Evolutionary conservation across 2,888 invertebrate species (phyloP).

Genomic region (Scaptomyza reducta): DNA sequence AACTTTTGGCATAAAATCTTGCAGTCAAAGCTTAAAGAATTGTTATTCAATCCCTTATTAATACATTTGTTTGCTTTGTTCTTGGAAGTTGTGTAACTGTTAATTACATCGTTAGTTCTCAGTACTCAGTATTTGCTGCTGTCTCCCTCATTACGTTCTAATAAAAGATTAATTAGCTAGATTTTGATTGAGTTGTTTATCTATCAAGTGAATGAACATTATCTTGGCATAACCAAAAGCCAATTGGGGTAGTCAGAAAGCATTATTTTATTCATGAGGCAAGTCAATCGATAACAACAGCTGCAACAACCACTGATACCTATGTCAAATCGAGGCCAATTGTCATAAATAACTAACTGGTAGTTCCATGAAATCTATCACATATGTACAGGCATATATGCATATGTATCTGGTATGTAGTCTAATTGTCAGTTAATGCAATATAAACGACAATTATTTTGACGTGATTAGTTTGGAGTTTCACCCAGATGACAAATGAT

Average conservation of each 20-base stretch:
- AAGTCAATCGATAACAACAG: constrained; percentile 37
- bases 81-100: not conserved
- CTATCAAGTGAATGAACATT: constrained; percentile 14
- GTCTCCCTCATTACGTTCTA: constrained; percentile 15
- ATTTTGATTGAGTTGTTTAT: not conserved
- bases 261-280: constrained; percentile 33
- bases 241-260: constrained; percentile 25
- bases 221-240: constrained; percentile 6
- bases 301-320: constrained; percentile 11
- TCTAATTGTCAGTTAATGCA: constrained; percentile 19
- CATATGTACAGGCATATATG: not conserved
- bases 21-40: not conserved
- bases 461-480: constrained; percentile 36
- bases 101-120: not conserved
- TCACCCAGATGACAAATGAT: constrained; percentile 8
- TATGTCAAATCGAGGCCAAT: constrained; percentile 36
- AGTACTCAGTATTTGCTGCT: not conserved
- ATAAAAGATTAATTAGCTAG: constrained; percentile 9
- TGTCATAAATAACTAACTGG: constrained; percentile 29
- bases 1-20: not conserved
- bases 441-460: constrained; percentile 20
- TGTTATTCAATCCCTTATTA: not conserved
- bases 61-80: not conserved
- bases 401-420: not conserved
- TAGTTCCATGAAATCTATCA: constrained; percentile 1